Percentiles rank a stretch among this genome's conserved stretches.
phyloP scores from a whole-genome alignment of 2,113 vertebrate genomes.

The Corydoras maculifer region DNA sequence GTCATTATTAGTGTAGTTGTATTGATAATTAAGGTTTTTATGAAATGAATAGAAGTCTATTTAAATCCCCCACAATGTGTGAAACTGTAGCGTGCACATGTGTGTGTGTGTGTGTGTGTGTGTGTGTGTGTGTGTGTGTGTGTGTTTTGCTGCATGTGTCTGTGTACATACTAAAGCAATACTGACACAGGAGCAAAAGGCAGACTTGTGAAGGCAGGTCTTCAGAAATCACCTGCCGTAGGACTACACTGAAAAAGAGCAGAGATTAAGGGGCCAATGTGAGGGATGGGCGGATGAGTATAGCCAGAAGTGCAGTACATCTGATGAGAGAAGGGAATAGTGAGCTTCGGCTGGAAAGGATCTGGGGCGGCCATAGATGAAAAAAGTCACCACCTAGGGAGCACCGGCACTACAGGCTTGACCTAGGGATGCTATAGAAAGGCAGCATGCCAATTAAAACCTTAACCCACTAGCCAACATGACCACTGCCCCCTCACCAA shows the following conservation, averaged over 20 bases:
- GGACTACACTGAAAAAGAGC: constrained; percentile 45
- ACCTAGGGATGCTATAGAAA: constrained; percentile 52
- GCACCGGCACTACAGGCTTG: constrained; percentile 52
- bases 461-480: constrained; percentile 48
- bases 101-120: no score
- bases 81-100: no score
- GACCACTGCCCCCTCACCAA: constrained; percentile 33
- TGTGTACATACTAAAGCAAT: background rate
- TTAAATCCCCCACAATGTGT: no score
- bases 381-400: constrained; percentile 53
- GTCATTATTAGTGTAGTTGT: no score
- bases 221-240: constrained; percentile 47
- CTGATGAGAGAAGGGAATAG: constrained; percentile 54
- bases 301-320: constrained; percentile 55
- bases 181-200: constrained; percentile 16
- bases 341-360: constrained; percentile 34
- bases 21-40: no score
- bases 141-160: no score
- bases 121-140: no score
- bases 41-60: no score
- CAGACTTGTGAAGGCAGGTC: constrained; percentile 33
- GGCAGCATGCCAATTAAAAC: constrained; percentile 63
- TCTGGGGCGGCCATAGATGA: constrained; percentile 49
- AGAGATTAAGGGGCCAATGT: constrained; percentile 56
- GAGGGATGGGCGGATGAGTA: constrained; percentile 52